These are phyloP conservation scores for Calephelis perditalis DNA, from an alignment of 2,888 invertebrate genomes.

Conservation along the genomic window DNA sequence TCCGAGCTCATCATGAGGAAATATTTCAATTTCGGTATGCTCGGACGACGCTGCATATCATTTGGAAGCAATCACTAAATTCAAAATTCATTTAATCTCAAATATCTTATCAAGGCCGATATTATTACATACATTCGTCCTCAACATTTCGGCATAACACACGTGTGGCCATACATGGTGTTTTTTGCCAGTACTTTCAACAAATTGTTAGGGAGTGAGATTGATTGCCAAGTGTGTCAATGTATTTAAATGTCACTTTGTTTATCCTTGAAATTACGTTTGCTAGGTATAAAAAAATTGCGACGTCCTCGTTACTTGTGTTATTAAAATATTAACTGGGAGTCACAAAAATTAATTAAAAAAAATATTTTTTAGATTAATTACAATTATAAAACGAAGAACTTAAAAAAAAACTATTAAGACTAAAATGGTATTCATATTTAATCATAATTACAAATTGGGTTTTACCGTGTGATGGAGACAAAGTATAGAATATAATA, in stretches of 20 bases:
- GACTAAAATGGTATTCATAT: no score
- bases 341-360: no score
- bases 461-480: no score
- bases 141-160: background rate
- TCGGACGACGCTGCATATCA: slow-evolving; percentile 39
- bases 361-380: no score
- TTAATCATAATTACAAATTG: no score
- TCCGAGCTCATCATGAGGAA: slow-evolving; percentile 79
- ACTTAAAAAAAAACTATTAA: no score
- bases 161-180: slow-evolving; percentile 5
- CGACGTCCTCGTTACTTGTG: no score
- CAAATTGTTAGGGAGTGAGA: background rate
- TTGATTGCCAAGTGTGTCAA: background rate
- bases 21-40: slow-evolving; percentile 77
- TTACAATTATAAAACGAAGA: no score
- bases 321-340: no score
- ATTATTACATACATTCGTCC: slow-evolving; percentile 53
- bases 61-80: slow-evolving; percentile 46
- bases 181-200: background rate
- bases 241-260: background rate
- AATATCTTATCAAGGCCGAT: slow-evolving; percentile 43
- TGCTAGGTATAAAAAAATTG: no score
- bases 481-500: no score
- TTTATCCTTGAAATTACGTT: background rate
- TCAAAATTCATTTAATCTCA: slow-evolving; percentile 23